Base-by-base conservation (phyloP, 2,797 vertebrate genomes). In the Sebastolobus alascanus region DNA sequence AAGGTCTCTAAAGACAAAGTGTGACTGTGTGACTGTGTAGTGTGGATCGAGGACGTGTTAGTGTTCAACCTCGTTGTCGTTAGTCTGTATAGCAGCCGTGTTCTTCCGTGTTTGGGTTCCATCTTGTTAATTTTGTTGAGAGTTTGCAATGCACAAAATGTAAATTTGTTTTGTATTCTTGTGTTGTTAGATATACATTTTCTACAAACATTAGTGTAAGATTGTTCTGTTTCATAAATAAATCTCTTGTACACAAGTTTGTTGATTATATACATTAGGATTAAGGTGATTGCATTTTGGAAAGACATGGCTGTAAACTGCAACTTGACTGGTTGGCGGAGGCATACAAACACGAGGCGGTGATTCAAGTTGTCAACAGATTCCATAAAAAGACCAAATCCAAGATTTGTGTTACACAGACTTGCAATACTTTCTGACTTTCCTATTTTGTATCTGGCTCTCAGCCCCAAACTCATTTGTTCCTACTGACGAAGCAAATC, bases 61-160 rank as follows among this genome's bases (percentile, higher is more conserved):
- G 76, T 75, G 73, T 84, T 67, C 80, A 86, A 70, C 73, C 64
- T 79, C 61, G 74, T 77, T 80, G 78, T 84, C 29, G 16, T 89
- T 59, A 72, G 66, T 91, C 71, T 93, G 84, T 89, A 73, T 84
- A 84, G 75, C 80, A 58, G 85, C 86, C 60, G 20, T 81, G 83
- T 88, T 84, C 65, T 82, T 86, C 40, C 29, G 25, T 86, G 79
- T 90, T 92, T 80, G 80, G 68, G 89, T 90, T 84, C 82, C 68
- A 84, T 87, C 86, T 86, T 86, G 80, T 92, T 90, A 16, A 68
- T 86, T 90, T 85, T 79, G 35, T 85, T 80, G 71, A 88, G 83
- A 79, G 79, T 89, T 93, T 94, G 79, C 84, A 88, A 89, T 95
- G 93, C 95, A 95, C 92, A 95, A 94, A 91, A 90, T 95, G 93